Evolutionary conservation across 2,113 vertebrate species (phyloP).

Genomic region (Perca schrenkii): DNA sequence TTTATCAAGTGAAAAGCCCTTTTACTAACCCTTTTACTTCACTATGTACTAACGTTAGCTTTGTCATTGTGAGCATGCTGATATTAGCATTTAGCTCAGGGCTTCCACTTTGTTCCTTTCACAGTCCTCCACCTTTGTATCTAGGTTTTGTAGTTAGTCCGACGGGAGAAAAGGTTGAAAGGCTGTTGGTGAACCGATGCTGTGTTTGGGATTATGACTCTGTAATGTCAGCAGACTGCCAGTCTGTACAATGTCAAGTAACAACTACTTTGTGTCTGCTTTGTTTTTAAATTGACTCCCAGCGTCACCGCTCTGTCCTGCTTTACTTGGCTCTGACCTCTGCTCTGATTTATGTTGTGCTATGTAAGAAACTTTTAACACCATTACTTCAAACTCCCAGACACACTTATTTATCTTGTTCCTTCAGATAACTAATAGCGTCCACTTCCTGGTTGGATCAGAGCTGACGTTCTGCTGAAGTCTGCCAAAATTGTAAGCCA

Average conservation of each 20-base stretch:
- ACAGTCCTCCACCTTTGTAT: neutral
- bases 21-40: neutral
- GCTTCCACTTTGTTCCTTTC: constrained; percentile 1
- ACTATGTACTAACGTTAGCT: neutral
- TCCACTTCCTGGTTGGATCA: constrained; percentile 23
- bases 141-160: neutral
- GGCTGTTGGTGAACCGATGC: neutral
- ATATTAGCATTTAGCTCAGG: neutral
- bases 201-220: constrained; percentile 22
- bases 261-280: constrained; percentile 13
- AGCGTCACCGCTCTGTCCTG: neutral
- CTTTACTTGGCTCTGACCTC: constrained; percentile 10
- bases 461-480: constrained; percentile 29
- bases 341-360: constrained; percentile 21
- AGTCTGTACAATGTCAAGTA: constrained; percentile 31
- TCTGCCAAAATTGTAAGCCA: constrained; percentile 6
- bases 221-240: neutral
- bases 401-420: neutral
- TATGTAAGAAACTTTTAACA: constrained; percentile 29
- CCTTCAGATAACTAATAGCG: constrained; percentile 15
- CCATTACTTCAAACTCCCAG: constrained; percentile 12
- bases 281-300: constrained; percentile 17
- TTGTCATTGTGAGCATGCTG: neutral
- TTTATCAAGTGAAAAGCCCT: neutral
- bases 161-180: neutral